Conservation (phyloP, 1,140 invertebrate genomes). For the Andrena cerasifolii region DNA sequence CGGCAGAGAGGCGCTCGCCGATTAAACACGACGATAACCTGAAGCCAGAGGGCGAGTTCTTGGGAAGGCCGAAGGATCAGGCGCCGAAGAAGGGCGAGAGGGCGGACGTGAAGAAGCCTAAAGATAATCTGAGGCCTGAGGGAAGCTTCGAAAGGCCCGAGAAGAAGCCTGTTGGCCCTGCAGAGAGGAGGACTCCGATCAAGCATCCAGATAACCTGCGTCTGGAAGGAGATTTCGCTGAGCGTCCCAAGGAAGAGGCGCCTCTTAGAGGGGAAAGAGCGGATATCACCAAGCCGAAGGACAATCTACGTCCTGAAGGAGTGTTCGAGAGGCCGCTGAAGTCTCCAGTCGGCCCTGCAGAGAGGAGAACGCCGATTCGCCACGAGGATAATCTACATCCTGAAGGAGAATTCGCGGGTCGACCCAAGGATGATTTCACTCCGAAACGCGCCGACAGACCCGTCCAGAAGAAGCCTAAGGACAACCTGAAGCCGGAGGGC, state of each 20-base stretch:
- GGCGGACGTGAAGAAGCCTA: slow-evolving; percentile 76
- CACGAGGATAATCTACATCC: slow-evolving; percentile 81
- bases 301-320: slow-evolving; percentile 84
- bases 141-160: slow-evolving; percentile 83
- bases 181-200: slow-evolving; percentile 76
- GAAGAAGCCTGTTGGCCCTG: slow-evolving; percentile 77
- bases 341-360: slow-evolving; percentile 68
- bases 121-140: slow-evolving; percentile 83
- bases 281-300: slow-evolving; percentile 72
- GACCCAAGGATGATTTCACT: slow-evolving; percentile 83
- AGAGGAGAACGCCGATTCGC: slow-evolving; percentile 75
- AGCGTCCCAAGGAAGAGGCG: slow-evolving; percentile 70
- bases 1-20: slow-evolving; percentile 80
- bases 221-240: slow-evolving; percentile 83
- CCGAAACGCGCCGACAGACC: slow-evolving; percentile 84
- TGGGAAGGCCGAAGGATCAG: slow-evolving; percentile 70
- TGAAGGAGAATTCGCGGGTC: slow-evolving; percentile 83
- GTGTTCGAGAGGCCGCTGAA: slow-evolving; percentile 80
- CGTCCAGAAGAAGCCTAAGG: slow-evolving; percentile 83
- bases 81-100: slow-evolving; percentile 80
- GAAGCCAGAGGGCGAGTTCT: slow-evolving; percentile 83
- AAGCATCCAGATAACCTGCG: slow-evolving; percentile 74
- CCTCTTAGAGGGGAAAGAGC: slow-evolving; percentile 59
- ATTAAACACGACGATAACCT: slow-evolving; percentile 82
- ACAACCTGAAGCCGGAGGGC: slow-evolving; percentile 86